A percentile compares a stretch with the other conserved stretches of the same genome.
Conservation (phyloP, 2,888 invertebrate genomes). For the Stenchaetothrips biformis region DNA sequence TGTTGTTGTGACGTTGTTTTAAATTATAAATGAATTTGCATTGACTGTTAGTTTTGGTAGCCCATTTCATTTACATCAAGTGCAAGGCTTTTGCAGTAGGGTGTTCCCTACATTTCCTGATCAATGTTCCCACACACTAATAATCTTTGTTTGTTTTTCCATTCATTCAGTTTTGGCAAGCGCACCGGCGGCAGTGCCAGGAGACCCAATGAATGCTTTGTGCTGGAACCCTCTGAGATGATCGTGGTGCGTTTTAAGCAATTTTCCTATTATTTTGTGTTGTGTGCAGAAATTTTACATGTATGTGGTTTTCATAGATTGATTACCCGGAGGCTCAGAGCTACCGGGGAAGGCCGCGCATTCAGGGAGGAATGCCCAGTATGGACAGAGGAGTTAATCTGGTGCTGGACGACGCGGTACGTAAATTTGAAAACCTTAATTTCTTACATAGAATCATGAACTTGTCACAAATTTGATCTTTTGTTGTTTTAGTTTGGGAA, state of each 20-base stretch:
- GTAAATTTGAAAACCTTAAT: conserved; percentile 29
- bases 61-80: neutral
- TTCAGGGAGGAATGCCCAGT: conserved; percentile 45
- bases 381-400: conserved; percentile 51
- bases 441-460: neutral
- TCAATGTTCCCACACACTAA: neutral
- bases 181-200: conserved; percentile 70
- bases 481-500: conserved; percentile 44
- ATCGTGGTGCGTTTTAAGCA: conserved; percentile 64
- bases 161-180: conserved; percentile 71
- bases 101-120: neutral
- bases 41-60: too few relatives aligned
- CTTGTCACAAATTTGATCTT: neutral
- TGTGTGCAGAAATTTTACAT: neutral
- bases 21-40: neutral
- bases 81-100: neutral
- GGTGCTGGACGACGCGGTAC: conserved; percentile 51
- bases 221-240: conserved; percentile 81
- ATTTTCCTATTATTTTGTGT: too few relatives aligned
- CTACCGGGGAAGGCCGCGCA: conserved; percentile 43
- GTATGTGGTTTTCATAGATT: conserved; percentile 52
- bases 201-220: conserved; percentile 76
- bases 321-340: conserved; percentile 57
- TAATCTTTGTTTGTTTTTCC: neutral
- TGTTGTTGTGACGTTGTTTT: neutral